Evolutionary conservation across 2,113 vertebrate species (phyloP).

Genomic region (Marcusenius ussheri): DNA sequence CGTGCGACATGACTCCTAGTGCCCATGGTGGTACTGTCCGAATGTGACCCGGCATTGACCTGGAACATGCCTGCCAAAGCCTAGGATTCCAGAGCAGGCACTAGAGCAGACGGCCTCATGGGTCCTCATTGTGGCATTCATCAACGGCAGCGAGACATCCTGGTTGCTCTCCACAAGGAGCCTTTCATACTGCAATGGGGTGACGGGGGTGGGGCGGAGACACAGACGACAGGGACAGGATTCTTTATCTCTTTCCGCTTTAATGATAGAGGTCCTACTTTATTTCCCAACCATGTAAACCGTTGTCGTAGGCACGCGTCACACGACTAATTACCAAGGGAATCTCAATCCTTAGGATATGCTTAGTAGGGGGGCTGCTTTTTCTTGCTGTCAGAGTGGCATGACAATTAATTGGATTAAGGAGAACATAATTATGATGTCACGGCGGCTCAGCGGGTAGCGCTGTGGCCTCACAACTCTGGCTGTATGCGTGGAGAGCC

Average conservation of each 20-base stretch:
- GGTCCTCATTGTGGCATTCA: background rate
- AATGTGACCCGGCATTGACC: background rate
- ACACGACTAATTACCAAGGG: background rate
- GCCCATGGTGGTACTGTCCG: background rate
- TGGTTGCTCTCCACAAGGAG: background rate
- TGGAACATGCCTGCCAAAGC: background rate
- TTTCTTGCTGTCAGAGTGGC: background rate
- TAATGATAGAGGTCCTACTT: background rate
- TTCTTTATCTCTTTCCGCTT: background rate
- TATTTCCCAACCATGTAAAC: background rate
- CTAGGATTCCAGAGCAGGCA: background rate
- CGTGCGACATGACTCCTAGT: background rate
- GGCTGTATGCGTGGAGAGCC: background rate
- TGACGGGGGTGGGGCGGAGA: background rate
- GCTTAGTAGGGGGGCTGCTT: background rate
- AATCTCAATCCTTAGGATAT: background rate
- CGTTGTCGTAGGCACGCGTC: background rate
- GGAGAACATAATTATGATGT: background rate
- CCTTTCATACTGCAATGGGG: background rate
- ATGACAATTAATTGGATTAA: background rate
- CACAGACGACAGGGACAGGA: background rate
- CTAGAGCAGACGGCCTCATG: background rate
- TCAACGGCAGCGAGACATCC: background rate
- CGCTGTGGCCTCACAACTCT: background rate
- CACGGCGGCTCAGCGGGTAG: background rate